A percentile compares a stretch with the other conserved stretches of the same genome.
Evolutionary conservation across 2,113 vertebrate genomes (phyloP).

Genomic region (Lamprotornis superbus): DNA sequence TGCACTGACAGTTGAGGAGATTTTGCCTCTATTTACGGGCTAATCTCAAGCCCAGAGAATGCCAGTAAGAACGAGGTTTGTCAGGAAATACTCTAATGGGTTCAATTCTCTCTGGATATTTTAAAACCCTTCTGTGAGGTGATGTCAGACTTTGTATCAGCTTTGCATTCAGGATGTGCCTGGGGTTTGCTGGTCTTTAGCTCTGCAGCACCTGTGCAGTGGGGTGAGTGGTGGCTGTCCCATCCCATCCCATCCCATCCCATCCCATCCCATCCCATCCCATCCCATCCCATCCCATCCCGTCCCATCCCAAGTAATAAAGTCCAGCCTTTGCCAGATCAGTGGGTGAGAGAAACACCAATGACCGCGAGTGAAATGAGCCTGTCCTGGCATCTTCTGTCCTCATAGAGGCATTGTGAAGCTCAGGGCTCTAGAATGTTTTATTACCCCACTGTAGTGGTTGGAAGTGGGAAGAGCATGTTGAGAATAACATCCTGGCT

Average conservation of each 20-base stretch:
- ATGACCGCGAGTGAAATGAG: background rate
- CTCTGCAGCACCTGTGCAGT: background rate
- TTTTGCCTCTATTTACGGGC: background rate
- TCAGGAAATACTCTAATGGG: background rate
- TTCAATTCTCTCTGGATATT: background rate
- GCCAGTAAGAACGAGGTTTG: background rate
- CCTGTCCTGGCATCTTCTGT: background rate
- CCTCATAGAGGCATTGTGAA: background rate
- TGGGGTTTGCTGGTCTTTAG: background rate
- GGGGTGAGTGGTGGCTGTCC: background rate
- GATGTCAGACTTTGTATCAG: background rate
- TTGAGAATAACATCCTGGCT: background rate
- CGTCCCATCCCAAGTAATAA: background rate
- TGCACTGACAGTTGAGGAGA: background rate
- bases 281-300: background rate
- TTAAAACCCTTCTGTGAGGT: background rate
- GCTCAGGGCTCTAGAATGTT: background rate
- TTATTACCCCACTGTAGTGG: rapidly evolving
- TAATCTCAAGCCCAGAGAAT: background rate
- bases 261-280: background rate
- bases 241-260: background rate
- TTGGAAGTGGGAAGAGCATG: rapidly evolving
- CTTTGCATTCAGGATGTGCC: background rate
- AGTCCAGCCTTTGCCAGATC: background rate
- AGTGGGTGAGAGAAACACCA: background rate